Conservation (phyloP, 1,140 invertebrate species). For the Leptestheria dahalacensis region DNA sequence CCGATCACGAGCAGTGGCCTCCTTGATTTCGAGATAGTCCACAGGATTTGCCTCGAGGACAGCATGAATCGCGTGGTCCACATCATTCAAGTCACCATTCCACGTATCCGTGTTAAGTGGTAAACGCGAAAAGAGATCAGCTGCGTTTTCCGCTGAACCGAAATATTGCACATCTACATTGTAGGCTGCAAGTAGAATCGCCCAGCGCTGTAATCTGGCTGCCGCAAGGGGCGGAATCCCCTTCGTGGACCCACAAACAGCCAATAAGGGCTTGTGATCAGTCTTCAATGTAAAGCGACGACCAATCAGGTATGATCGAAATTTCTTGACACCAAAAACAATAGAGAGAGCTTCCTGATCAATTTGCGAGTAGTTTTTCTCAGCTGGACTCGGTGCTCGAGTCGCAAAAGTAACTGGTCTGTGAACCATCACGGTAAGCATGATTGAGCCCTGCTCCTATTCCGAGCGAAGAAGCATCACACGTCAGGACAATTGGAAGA, state of each 20-base stretch:
- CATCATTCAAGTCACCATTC: neutral
- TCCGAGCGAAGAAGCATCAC: slow-evolving; percentile 28
- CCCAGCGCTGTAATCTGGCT: slow-evolving; percentile 28
- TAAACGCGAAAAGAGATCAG: neutral
- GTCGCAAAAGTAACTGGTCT: slow-evolving; percentile 33
- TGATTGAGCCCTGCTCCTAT: slow-evolving; percentile 32
- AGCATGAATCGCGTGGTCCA: neutral
- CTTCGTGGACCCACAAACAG: slow-evolving; percentile 28
- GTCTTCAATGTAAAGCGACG: slow-evolving; percentile 31
- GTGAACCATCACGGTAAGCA: slow-evolving; percentile 20
- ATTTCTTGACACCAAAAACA: slow-evolving; percentile 35
- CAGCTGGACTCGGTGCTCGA: slow-evolving; percentile 27
- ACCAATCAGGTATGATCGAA: slow-evolving; percentile 35
- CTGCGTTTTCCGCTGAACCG: slow-evolving; percentile 21
- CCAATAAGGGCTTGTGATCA: slow-evolving; percentile 34
- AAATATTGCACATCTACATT: slow-evolving; percentile 26
- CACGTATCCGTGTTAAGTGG: neutral
- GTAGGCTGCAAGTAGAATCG: slow-evolving; percentile 25
- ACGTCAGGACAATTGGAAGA: slow-evolving; percentile 33
- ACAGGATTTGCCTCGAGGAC: neutral
- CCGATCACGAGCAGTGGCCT: neutral
- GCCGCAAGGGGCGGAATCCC: slow-evolving; percentile 24
- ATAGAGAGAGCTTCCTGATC: slow-evolving; percentile 39
- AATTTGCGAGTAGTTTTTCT: slow-evolving; percentile 34
- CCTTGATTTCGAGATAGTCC: neutral